phyloP scores from a whole-genome alignment of 2,797 vertebrate genomes.

The Acestrorhynchus altus region DNA sequence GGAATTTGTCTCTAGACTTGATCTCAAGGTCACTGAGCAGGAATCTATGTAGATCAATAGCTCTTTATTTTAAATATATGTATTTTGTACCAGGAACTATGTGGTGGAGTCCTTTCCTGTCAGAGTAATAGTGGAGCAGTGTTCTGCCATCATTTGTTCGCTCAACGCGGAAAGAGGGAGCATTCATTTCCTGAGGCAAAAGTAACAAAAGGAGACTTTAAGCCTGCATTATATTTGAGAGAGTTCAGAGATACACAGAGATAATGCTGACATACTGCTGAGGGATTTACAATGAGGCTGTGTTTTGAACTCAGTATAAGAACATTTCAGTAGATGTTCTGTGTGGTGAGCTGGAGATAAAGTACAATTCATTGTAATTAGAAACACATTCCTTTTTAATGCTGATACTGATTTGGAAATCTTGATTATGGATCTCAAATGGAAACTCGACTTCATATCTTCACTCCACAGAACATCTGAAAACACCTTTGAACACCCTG shows the following conservation, averaged over 20 bases:
- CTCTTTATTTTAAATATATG: not conserved
- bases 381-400: too few relatives aligned
- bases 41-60: not conserved
- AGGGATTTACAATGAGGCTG: too few relatives aligned
- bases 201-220: not conserved
- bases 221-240: not conserved
- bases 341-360: too few relatives aligned
- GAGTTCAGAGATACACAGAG: not conserved
- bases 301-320: too few relatives aligned
- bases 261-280: too few relatives aligned
- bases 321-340: too few relatives aligned
- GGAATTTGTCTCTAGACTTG: not conserved
- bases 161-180: conserved; percentile 80
- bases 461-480: too few relatives aligned
- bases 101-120: conserved; percentile 75
- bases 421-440: too few relatives aligned
- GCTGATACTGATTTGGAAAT: too few relatives aligned
- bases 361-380: too few relatives aligned
- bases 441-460: too few relatives aligned
- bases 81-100: conserved; percentile 75
- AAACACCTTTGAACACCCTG: too few relatives aligned
- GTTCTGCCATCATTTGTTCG: conserved; percentile 67
- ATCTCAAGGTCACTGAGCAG: conserved; percentile 18
- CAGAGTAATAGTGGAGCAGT: conserved; percentile 82
- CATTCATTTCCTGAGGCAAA: conserved; percentile 79